These are phyloP conservation scores for Coccyzus lansbergi DNA, from an alignment of 2,797 vertebrate genomes.

Conservation along the genomic window DNA sequence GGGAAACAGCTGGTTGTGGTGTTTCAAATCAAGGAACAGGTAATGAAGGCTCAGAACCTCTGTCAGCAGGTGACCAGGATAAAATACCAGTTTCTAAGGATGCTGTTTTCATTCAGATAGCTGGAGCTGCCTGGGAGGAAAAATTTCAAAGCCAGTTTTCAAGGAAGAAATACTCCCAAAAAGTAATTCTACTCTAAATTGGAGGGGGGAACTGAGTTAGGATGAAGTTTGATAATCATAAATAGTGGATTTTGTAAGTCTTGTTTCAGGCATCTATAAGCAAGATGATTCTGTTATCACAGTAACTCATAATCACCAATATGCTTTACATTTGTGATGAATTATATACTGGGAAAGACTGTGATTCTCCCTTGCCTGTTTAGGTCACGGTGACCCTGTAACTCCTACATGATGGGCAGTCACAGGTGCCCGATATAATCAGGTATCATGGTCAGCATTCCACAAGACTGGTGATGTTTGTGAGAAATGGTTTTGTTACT, in stretches of 20 bases:
- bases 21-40: not conserved
- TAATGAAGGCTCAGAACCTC: not conserved
- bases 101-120: not conserved
- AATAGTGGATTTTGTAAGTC: not conserved
- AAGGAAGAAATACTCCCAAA: not conserved
- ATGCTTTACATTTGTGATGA: not conserved
- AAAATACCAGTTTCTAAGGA: not conserved
- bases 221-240: not conserved
- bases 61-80: not conserved
- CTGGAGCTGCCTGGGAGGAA: not conserved
- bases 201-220: not conserved
- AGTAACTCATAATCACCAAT: not conserved
- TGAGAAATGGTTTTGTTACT: slow-evolving; percentile 1
- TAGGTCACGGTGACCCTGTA: not conserved
- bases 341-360: not conserved
- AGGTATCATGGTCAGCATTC: not conserved
- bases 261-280: not conserved
- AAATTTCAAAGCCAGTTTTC: not conserved
- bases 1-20: not conserved
- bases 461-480: not conserved
- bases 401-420: not conserved
- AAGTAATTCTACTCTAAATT: not conserved
- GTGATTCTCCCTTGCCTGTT: not conserved
- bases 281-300: not conserved
- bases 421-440: not conserved